Base-by-base conservation (phyloP, 2,113 vertebrate species). In the Labeo catla region DNA sequence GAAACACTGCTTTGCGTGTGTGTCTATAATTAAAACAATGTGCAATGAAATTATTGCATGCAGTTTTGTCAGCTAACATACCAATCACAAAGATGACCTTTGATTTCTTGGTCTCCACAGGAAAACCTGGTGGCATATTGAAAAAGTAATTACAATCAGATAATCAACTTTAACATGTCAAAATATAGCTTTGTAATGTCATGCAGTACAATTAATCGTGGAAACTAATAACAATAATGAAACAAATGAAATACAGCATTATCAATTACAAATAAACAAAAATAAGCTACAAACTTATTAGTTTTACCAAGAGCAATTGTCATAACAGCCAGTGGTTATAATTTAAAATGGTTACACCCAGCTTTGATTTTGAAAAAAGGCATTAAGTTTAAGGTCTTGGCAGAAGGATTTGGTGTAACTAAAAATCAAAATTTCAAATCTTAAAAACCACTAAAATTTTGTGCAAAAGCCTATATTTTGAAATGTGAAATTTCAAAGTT, bases 41-140 rank as follows among this genome's bases (percentile, higher is more conserved):
- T 28, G 36, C 8, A 21, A 11, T 72, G 16, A 45, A 72, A 43
- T 39, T 72, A 72, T 9, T 5, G 13, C 8, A 19, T 80, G 15
- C 4, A 9, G 47, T 23, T 78, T 84, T 6, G 89, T 73, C 12
- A 84, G 10, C 87, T 6, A 92, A 96, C 97, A 91, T 94, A 99
- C 98, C 98, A 0, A 99, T 90, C 89, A 99, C 90, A 91, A 99
- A 97, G 93, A 99, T 94, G 86, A 98, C 96, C 95, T 96, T 97
- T 89, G 93, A 92, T 91, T 97, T 97, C 94, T 91, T 97, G 91
- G 95, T 91, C 77, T 97, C 96, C 92, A 96, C 94, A 88, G 91
- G 88, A 90, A 94, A 93, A 93, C 89, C 94, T 94, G 91, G 86
- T 81, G 82, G 50, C 19, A 28, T 59, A 54, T 66, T 49, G 57